These are phyloP conservation scores for Lates calcarifer DNA, from an alignment of 2,113 vertebrate genomes.

Conservation along the genomic window DNA sequence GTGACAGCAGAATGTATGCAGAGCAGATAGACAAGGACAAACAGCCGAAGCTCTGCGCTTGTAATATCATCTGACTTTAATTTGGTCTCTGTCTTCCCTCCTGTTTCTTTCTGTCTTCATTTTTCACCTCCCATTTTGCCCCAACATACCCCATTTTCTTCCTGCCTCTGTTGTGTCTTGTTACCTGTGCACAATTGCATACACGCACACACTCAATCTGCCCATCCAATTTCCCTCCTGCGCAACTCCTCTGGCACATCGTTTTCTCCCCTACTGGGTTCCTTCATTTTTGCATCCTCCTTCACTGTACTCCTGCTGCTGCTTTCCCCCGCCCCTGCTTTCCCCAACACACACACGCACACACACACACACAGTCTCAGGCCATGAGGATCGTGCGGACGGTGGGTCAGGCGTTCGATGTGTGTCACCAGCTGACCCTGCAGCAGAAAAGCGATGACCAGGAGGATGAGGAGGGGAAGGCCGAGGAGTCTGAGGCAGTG, in stretches of 20 bases:
- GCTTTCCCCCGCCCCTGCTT: not conserved
- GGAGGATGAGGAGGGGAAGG: constrained; percentile 88
- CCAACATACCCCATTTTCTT: not conserved
- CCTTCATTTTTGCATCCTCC: constrained; percentile 49
- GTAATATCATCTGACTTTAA: constrained; percentile 5
- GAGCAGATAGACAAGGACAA: constrained; percentile 39
- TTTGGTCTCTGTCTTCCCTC: not conserved
- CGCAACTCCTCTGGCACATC: constrained; percentile 17
- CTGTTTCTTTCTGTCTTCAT: constrained; percentile 6
- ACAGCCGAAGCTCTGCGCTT: not conserved
- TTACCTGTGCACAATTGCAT: not conserved
- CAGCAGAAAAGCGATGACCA: constrained; percentile 81
- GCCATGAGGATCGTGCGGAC: constrained; percentile 97
- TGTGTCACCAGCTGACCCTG: constrained; percentile 96
- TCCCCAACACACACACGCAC: not conserved
- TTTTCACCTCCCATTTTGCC: constrained; percentile 1
- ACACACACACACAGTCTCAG: constrained; percentile 87
- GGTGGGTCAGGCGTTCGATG: constrained; percentile 96
- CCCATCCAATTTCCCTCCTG: not conserved
- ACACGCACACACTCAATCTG: not conserved
- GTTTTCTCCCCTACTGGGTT: constrained; percentile 29
- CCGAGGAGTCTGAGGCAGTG: constrained; percentile 77
- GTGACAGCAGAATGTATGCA: constrained; percentile 57
- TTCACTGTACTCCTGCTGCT: constrained; percentile 27
- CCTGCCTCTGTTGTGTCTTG: not conserved